A percentile compares a stretch with the other conserved stretches of the same genome.
phyloP scores from a whole-genome alignment of 2,113 vertebrate genomes.

The Cyanoramphus novaezelandiae region DNA sequence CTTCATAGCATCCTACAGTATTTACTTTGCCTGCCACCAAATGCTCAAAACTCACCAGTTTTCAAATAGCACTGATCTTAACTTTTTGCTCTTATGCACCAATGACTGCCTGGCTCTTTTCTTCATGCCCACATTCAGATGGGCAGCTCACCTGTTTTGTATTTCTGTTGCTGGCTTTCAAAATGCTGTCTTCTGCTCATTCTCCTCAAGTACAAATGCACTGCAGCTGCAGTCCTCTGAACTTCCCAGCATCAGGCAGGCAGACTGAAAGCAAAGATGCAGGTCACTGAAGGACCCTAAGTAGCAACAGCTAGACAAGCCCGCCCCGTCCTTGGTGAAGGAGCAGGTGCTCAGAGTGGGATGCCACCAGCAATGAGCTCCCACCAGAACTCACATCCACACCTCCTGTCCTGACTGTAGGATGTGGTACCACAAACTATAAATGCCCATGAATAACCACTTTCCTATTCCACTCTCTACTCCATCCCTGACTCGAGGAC shows the following conservation, averaged over 20 bases:
- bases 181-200: not conserved
- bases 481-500: not conserved
- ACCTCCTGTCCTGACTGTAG: not conserved
- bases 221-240: not conserved
- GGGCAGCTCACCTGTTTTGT: not conserved
- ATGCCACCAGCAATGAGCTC: not conserved
- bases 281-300: not conserved
- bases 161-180: not conserved
- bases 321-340: no score
- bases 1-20: not conserved
- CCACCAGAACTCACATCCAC: not conserved
- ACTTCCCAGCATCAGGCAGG: not conserved
- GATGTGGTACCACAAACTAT: not conserved
- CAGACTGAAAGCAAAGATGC: not conserved
- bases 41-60: not conserved
- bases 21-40: not conserved
- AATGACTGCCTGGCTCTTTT: not conserved
- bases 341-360: not conserved
- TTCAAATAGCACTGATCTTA: not conserved
- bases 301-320: not conserved
- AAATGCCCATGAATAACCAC: not conserved
- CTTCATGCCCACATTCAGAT: not conserved
- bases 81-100: not conserved
- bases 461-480: not conserved
- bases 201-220: not conserved